Percentiles rank a stretch among this genome's conserved stretches.
These are phyloP conservation scores for Balanococcus diminutus DNA, from an alignment of 2,888 invertebrate species.

Conservation along the genomic window DNA sequence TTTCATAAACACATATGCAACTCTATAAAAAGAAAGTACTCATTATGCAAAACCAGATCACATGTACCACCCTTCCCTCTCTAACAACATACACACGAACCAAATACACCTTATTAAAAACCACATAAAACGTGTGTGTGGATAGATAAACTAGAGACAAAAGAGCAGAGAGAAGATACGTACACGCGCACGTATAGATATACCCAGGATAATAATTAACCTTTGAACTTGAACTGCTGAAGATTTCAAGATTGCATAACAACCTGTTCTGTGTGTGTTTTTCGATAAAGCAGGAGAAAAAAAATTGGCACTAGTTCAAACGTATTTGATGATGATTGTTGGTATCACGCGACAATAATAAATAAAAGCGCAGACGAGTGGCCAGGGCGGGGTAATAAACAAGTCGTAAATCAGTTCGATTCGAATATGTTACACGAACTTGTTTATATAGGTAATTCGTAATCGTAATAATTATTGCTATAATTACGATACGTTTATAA, in stretches of 20 bases:
- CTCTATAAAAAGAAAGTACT: no score
- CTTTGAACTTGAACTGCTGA: constrained; percentile 7
- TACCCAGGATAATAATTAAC: neutral
- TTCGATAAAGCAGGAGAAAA: neutral
- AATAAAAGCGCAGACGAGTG: neutral
- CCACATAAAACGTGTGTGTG: neutral
- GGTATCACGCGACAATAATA: neutral
- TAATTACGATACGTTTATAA: neutral
- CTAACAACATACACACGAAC: no score
- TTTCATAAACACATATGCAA: no score
- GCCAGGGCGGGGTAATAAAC: neutral
- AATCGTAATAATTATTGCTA: no score
- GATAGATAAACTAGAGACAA: neutral
- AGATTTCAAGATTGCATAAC: neutral
- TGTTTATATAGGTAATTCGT: neutral
- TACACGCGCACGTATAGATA: neutral
- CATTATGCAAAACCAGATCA: no score
- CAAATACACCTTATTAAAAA: neutral
- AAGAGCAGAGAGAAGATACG: neutral
- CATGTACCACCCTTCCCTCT: no score
- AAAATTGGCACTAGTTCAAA: neutral
- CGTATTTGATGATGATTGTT: neutral
- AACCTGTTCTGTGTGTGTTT: neutral
- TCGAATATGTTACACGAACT: neutral
- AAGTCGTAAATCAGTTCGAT: neutral